A percentile compares a stretch with the other conserved stretches of the same genome.
Conservation (phyloP, 2,797 vertebrate species). For the Alectoris magna region DNA sequence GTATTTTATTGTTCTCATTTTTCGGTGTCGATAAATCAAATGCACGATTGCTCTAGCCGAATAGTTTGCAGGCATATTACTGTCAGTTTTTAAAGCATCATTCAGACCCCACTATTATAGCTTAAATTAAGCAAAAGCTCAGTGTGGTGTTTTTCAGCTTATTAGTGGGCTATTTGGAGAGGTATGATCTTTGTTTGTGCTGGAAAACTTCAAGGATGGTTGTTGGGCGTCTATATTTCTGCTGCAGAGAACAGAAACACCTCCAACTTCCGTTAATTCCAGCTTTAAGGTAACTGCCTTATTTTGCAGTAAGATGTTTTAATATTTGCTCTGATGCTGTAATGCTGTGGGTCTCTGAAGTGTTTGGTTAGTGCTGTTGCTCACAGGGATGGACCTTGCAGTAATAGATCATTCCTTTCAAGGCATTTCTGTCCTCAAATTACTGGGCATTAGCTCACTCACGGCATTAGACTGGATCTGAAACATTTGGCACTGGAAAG, state of each 20-base stretch:
- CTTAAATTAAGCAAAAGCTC: constrained; percentile 19
- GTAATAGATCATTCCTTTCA: background rate
- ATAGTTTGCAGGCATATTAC: background rate
- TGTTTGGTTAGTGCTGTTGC: background rate
- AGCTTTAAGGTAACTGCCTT: background rate
- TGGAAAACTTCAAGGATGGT: background rate
- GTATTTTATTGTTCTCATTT: background rate
- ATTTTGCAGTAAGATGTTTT: background rate
- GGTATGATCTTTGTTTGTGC: background rate
- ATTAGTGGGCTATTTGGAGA: background rate
- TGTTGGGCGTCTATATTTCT: background rate
- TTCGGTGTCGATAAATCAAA: background rate
- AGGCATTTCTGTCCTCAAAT: background rate
- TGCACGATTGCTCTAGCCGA: background rate
- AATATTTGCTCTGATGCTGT: background rate
- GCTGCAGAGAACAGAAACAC: background rate
- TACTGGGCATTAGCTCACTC: background rate
- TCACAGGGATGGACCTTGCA: background rate
- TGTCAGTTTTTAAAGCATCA: background rate
- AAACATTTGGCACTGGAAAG: background rate
- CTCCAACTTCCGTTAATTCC: background rate
- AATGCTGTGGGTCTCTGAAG: background rate
- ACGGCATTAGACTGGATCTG: background rate
- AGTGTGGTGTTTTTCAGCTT: background rate
- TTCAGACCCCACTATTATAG: background rate